Evolutionary conservation across 2,797 vertebrate species (phyloP).

Genomic region (Anguilla anguilla): DNA sequence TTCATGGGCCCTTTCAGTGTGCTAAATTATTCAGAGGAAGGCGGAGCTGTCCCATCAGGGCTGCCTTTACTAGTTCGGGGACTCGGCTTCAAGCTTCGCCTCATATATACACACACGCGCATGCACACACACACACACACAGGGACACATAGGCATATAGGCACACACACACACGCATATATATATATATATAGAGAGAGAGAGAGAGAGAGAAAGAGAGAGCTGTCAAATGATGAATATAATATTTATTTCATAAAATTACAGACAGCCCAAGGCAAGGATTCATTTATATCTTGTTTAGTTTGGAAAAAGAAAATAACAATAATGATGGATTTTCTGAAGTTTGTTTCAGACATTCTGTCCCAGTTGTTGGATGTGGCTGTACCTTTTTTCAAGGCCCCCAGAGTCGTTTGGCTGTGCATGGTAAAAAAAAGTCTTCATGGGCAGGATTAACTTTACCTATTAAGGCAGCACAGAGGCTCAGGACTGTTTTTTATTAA

Average conservation of each 20-base stretch:
- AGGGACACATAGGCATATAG: background rate
- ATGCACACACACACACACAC: background rate
- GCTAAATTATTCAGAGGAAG: conserved; percentile 10
- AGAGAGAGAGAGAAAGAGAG: background rate
- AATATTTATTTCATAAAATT: conserved; percentile 12
- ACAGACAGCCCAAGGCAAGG: background rate
- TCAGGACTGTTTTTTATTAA: background rate
- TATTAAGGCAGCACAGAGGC: background rate
- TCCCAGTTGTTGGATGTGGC: background rate
- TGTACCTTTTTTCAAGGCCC: background rate
- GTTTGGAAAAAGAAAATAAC: background rate
- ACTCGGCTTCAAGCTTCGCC: background rate
- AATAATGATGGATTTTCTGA: background rate
- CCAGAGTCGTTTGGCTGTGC: background rate
- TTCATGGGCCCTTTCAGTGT: conserved; percentile 5
- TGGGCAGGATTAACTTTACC: too few relatives aligned
- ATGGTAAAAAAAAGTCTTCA: background rate
- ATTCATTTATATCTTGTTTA: background rate
- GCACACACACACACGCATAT: too few relatives aligned
- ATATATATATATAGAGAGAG: too few relatives aligned
- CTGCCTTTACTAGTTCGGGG: background rate
- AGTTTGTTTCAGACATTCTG: background rate
- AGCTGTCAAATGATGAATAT: background rate
- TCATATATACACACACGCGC: background rate
- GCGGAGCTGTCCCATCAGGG: conserved; percentile 10